phyloP scores from a whole-genome alignment of 2,888 invertebrate genomes.

The Syrista parreyssii region DNA sequence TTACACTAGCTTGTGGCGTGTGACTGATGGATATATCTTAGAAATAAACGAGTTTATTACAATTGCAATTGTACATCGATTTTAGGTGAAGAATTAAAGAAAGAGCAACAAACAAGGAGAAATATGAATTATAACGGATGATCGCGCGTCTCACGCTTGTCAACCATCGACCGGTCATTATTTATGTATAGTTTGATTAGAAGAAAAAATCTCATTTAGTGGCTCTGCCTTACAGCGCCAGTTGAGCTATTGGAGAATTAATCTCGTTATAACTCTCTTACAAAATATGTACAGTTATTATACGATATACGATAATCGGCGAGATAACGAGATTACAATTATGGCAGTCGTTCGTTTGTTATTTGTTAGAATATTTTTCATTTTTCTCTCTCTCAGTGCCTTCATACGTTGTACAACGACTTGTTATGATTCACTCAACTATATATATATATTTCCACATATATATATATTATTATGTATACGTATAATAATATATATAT shows the following conservation, averaged over 20 bases:
- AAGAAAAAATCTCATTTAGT: conserved; percentile 28
- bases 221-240: conserved; percentile 6
- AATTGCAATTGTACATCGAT: conserved; percentile 40
- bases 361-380: conserved; percentile 43
- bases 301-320: conserved; percentile 49
- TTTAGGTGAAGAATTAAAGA: neutral
- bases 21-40: conserved; percentile 47
- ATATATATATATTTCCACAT: conserved; percentile 30
- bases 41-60: conserved; percentile 46
- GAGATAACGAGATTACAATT: conserved; percentile 58
- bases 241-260: conserved; percentile 1
- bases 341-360: conserved; percentile 56
- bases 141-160: conserved; percentile 16
- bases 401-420: neutral
- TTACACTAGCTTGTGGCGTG: conserved; percentile 35
- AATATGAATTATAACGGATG: conserved; percentile 9
- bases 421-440: neutral
- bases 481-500: conserved; percentile 29
- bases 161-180: conserved; percentile 8
- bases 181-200: conserved; percentile 7
- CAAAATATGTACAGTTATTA: conserved; percentile 38
- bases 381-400: conserved; percentile 11
- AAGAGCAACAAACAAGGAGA: neutral
- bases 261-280: conserved; percentile 3
- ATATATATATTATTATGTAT: conserved; percentile 15